These are phyloP conservation scores for Myodes glareolus DNA, from an alignment of 2,113 vertebrate species.

Conservation along the genomic window DNA sequence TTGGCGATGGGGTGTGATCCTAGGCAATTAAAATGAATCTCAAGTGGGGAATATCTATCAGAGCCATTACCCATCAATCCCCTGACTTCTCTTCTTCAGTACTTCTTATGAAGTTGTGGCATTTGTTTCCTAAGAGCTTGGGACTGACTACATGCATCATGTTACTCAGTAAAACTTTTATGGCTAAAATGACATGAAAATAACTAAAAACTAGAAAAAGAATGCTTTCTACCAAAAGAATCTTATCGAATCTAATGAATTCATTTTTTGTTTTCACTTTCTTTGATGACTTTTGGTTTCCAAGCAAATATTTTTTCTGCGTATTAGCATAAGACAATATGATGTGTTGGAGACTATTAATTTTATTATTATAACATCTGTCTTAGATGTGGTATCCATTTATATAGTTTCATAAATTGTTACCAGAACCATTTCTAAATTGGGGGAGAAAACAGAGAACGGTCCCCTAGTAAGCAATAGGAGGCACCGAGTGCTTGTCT, in stretches of 20 bases:
- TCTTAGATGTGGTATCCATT: not conserved
- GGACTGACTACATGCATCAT: not conserved
- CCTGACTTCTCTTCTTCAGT: not conserved
- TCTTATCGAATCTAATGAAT: not conserved
- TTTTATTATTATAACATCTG: not conserved
- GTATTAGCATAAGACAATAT: not conserved
- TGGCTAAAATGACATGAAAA: not conserved
- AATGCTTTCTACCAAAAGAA: not conserved
- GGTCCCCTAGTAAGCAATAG: not conserved
- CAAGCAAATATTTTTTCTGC: not conserved
- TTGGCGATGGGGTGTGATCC: not conserved
- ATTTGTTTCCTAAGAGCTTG: not conserved
- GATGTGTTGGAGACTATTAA: not conserved
- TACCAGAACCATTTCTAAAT: not conserved
- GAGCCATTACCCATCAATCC: not conserved
- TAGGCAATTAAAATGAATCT: not conserved
- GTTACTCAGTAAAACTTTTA: not conserved
- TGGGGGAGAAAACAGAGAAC: not conserved
- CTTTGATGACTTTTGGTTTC: not conserved
- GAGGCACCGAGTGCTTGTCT: not conserved
- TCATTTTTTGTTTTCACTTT: not conserved
- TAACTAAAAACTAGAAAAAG: not conserved
- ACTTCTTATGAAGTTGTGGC: not conserved
- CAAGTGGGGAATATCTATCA: not conserved
- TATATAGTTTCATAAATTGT: slow-evolving; percentile 40